Base-by-base conservation (phyloP, 2,888 invertebrate genomes). In the Strigamia crassipes region DNA sequence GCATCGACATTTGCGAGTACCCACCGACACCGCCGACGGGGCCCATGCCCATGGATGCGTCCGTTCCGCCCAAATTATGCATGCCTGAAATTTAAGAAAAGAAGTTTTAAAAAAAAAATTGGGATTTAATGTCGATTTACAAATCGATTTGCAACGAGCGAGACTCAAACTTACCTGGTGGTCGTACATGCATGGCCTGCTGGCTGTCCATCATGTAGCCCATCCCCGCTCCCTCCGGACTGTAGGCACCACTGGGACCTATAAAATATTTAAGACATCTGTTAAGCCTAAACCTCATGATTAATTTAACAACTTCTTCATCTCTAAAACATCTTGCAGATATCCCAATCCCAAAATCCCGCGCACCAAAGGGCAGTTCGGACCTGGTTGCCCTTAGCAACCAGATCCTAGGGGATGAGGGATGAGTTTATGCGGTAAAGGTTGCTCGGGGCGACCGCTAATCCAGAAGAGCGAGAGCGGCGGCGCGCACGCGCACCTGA, bases 121-220 rank as follows among this genome's bases (percentile, higher is more conserved):
- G n/a, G n/a, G n/a, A n/a, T n/a, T n/a, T n/a, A n/a, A n/a, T n/a
- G n/a, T n/a, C n/a, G n/a, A n/a, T n/a, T n/a, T n/a, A 10, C 0
- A 31, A 10, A n/a, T 31, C 15, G 78, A 34, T 77, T 77, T 77
- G n/a, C 31, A 9, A 18, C 56, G n/a, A 18, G 38, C 38, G 38
- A 10, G 38, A 6, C 9, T 56, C 18, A 56, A 18, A 73, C 84
- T 83, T 83, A 85, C 85, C 85, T 86, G 96, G 95, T 87, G 96
- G 94, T 91, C 96, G 93, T 91, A 96, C 96, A 94, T 96, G 95
- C 96, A 96, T 96, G 90, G 95, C 95, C 87, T 92, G 92, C 90
- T 96, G 95, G 83, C 88, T 87, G 90, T 97, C 97, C 89, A 89
- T 89, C 96, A 97, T 96, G 94, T 97, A 97, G 90, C 96, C 96